phyloP scores from a whole-genome alignment of 2,888 invertebrate species.

The Melieria crassipennis region DNA sequence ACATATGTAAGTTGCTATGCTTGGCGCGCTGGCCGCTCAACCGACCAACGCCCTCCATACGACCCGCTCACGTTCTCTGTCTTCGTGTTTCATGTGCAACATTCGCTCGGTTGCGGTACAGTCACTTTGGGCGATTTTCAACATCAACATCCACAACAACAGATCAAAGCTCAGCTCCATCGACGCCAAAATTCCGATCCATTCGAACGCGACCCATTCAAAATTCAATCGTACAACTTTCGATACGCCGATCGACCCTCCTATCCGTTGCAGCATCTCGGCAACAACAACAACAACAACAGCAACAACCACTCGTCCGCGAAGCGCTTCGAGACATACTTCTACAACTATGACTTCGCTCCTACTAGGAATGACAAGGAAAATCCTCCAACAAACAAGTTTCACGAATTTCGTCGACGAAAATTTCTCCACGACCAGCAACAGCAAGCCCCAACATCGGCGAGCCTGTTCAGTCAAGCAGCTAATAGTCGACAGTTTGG shows the following conservation, averaged over 20 bases:
- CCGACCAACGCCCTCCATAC: too few species aligned
- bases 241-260: constrained; percentile 57
- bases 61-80: too few species aligned
- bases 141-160: constrained; percentile 28
- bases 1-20: constrained; percentile 42
- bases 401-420: constrained; percentile 48
- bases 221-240: constrained; percentile 60
- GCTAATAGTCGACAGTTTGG: constrained; percentile 9
- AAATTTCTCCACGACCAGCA: constrained; percentile 44
- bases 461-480: constrained; percentile 18
- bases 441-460: constrained; percentile 14
- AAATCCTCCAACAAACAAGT: constrained; percentile 38
- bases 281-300: constrained; percentile 18
- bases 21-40: too few species aligned
- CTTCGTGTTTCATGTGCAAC: too few species aligned
- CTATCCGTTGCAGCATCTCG: constrained; percentile 43
- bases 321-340: constrained; percentile 49
- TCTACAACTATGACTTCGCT: constrained; percentile 53
- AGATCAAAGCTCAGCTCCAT: constrained; percentile 30
- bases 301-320: constrained; percentile 13
- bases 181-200: constrained; percentile 47
- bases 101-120: constrained; percentile 1
- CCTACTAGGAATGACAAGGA: constrained; percentile 37
- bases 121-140: constrained; percentile 46
- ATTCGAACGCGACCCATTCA: constrained; percentile 59